Conservation (phyloP, 2,113 vertebrate species). For the Pseudorectes ferrugineus region DNA sequence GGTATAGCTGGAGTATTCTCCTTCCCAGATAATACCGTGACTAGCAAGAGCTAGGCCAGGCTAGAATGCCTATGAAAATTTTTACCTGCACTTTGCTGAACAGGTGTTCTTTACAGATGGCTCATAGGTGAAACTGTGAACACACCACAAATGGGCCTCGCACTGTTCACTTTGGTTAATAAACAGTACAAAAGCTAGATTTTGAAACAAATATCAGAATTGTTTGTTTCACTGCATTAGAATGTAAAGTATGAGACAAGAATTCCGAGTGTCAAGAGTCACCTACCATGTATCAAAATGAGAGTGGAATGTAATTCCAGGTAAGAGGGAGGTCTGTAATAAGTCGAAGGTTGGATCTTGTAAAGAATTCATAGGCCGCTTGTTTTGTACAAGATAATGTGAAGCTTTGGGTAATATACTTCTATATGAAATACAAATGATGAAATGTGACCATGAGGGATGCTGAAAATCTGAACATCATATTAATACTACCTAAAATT, state of each 20-base stretch:
- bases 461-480: not conserved
- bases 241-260: not conserved
- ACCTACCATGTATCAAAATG: not conserved
- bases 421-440: not conserved
- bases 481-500: not conserved
- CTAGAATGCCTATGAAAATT: fast-evolving
- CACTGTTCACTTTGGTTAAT: not conserved
- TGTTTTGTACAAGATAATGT: not conserved
- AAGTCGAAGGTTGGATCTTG: not conserved
- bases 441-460: not conserved
- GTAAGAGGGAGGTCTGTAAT: not conserved
- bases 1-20: not conserved
- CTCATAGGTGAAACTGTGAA: not conserved
- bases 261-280: not conserved
- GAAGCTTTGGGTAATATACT: not conserved
- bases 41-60: not conserved
- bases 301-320: not conserved
- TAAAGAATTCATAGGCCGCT: not conserved
- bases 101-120: not conserved
- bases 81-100: not conserved
- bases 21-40: not conserved
- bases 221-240: not conserved
- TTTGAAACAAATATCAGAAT: not conserved
- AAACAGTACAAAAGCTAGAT: not conserved
- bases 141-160: fast-evolving